phyloP scores from a whole-genome alignment of 2,888 invertebrate genomes.

The Drosophila borealis region DNA sequence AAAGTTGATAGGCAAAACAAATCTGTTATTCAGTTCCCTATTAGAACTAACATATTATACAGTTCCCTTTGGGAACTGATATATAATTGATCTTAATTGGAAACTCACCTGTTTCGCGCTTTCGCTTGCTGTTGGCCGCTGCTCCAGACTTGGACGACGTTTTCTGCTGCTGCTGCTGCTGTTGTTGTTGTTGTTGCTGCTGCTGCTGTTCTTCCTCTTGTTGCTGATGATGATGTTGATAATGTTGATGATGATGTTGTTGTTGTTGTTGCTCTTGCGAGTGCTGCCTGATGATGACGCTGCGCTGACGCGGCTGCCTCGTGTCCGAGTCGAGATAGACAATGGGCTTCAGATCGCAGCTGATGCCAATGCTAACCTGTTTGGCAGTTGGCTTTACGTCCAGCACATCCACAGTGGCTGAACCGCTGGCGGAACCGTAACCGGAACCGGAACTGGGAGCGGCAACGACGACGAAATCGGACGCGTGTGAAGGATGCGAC shows the following conservation, averaged over 20 bases:
- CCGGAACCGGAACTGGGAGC: slow-evolving; percentile 38
- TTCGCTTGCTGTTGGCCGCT: slow-evolving; percentile 68
- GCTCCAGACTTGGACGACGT: slow-evolving; percentile 46
- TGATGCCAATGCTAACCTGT: slow-evolving; percentile 63
- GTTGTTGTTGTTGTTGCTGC: slow-evolving; percentile 29
- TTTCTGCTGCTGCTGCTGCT: slow-evolving; percentile 47
- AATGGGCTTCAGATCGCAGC: slow-evolving; percentile 46
- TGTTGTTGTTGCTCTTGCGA: slow-evolving; percentile 36
- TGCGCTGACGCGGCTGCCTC: slow-evolving; percentile 52
- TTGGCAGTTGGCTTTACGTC: slow-evolving; percentile 54
- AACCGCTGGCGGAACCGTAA: slow-evolving; percentile 21
- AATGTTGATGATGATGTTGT: slow-evolving; percentile 23
- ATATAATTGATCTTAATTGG: neutral
- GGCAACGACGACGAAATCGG: slow-evolving; percentile 81
- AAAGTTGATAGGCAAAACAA: too few relatives aligned
- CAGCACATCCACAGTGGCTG: slow-evolving; percentile 43
- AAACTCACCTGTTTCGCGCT: slow-evolving; percentile 74
- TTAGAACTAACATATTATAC: neutral
- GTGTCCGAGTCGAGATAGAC: slow-evolving; percentile 60
- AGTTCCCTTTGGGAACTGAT: neutral
- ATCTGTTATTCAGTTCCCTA: neutral
- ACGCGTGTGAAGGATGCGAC: slow-evolving; percentile 80
- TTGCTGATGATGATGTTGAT: slow-evolving; percentile 37
- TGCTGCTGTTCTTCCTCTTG: slow-evolving; percentile 38
- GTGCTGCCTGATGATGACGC: slow-evolving; percentile 49